Evolutionary conservation across 2,113 vertebrate species (phyloP), one percentile per base, ranked within the genome.

Genomic region (Tamias sibiricus): DNA sequence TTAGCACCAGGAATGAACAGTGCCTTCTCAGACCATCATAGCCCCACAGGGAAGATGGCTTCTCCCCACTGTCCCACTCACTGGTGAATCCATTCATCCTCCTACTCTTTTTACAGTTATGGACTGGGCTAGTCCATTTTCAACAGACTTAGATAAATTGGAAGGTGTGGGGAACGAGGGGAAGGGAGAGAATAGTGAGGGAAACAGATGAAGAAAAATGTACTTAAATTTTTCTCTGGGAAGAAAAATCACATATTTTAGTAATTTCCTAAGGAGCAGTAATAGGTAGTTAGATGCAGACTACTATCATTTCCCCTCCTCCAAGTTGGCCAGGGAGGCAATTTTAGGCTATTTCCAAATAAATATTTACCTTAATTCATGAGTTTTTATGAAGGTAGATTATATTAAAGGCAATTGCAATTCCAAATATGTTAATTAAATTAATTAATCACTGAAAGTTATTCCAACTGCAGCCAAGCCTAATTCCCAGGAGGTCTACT

Each of bases 361-460:
- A 91, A 90, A 94, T 85, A 85, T 69, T 90, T 88, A 83, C 77
- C 47, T 95, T 87, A 42, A 44, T 52, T 94, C 59, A 74, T 30
- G 81, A 62, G 2, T 92, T 95, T 95, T 94, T 92, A 68, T 40
- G 77, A 88, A 96, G 30, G 57, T 81, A 94, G 81, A 80, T 91
- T 71, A 84, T 82, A 72, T 74, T 81, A 94, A 92, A 95, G 76
- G 47, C n/a, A 24, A 28, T 74, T 9, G n/a, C 95, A 95, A 91
- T 22, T 62, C 37, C 84, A 95, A 94, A 95, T 85, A 92, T 28
- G 24, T 74, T 94, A 90, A 95, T 95, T 93, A 90, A 96, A 87
- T 93, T 76, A 94, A 94, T 94, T 93, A 94, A 95, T 94, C 90
- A 96, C 57, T 49, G 81, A 74, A 95, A 90, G 42, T 32, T 83